A percentile compares a stretch with the other conserved stretches of the same genome.
Evolutionary conservation across 2,888 invertebrate genomes (phyloP).

Genomic region (Chrysolina americana): DNA sequence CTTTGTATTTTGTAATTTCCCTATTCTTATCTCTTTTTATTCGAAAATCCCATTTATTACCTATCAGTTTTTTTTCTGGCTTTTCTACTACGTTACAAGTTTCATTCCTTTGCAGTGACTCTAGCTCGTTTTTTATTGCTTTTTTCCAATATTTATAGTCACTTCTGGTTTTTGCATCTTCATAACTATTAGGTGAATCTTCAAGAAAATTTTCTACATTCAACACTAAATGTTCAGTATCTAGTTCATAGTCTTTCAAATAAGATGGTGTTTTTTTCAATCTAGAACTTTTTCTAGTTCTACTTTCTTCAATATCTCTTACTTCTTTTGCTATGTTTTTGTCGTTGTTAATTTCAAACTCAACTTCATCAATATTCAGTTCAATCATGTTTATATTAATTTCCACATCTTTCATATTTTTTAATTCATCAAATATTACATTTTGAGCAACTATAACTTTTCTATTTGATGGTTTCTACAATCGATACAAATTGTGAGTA

Average conservation of each 20-base stretch:
- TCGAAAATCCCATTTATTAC: conserved; percentile 39
- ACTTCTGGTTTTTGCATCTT: conserved; percentile 35
- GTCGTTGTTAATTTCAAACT: too few relatives aligned
- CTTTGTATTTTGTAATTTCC: neutral
- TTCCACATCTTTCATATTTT: conserved; percentile 1
- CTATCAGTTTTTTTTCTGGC: conserved; percentile 38
- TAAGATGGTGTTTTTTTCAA: conserved; percentile 32
- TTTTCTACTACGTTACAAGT: conserved; percentile 42
- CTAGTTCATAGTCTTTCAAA: conserved; percentile 40
- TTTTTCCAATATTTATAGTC: conserved; percentile 40
- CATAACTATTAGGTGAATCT: neutral
- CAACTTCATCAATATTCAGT: neutral
- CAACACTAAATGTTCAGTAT: conserved; percentile 44
- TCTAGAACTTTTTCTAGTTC: conserved; percentile 30
- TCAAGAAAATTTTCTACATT: conserved; percentile 32
- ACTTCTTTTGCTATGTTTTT: conserved; percentile 10
- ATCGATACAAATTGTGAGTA: conserved; percentile 13
- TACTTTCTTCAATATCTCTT: conserved; percentile 16
- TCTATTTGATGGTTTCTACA: too few relatives aligned
- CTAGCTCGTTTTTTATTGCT: conserved; percentile 39
- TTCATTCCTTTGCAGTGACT: conserved; percentile 37
- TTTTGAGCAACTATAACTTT: too few relatives aligned
- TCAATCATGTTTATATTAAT: neutral
- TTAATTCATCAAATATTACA: conserved; percentile 17
- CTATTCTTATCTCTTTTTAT: conserved; percentile 35